Base-by-base conservation (phyloP, 2,113 vertebrate genomes). In the Echinops telfairi region DNA sequence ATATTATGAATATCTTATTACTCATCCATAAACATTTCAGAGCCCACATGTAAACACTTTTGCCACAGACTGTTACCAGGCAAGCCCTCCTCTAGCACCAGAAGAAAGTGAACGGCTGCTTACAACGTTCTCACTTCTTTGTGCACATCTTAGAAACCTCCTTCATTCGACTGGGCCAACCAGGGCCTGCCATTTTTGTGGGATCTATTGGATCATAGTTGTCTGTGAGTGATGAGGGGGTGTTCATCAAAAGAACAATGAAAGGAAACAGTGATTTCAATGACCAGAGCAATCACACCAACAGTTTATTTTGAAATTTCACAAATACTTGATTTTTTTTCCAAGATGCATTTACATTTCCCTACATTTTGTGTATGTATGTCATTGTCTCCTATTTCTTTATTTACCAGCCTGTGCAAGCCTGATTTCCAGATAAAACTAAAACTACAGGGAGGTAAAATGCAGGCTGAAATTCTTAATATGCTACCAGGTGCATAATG, bases 341-440 rank as follows among this genome's bases (percentile, higher is more conserved):
- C 83, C 83, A 33, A 77, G 6, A 10, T 40, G 19, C 70, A 3
- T 31, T 91, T 68, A 68, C 33, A 40, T 33, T 68, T 40, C 9
- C 22, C 57, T 76, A 31, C 23, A 66, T 27, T 62, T 64, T 33
- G 8, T 23, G 3, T 31, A 9, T n/a, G 36, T 22, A 6, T 62
- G 14, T 92, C 36, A 86, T 17, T 71, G 4, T 73, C n/a, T 84
- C 38, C 47, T 9, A 66, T 75, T 58, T 88, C 79, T 89, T 66
- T 58, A 60, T 79, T 47, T 89, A 64, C 47, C 31, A 79, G 76
- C 6, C 14, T 3, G 31, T 6, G 36, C 2, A 73, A 89, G 33
- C 1, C 11, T 78, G 60, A 87, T 75, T 91, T 93, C 40, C 8
- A 79, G 60, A 84, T 36, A 64, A 93, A 94, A 82, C 40, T 60